Evolutionary conservation across 2,888 invertebrate species (phyloP).

Genomic region (Elegia similella): DNA sequence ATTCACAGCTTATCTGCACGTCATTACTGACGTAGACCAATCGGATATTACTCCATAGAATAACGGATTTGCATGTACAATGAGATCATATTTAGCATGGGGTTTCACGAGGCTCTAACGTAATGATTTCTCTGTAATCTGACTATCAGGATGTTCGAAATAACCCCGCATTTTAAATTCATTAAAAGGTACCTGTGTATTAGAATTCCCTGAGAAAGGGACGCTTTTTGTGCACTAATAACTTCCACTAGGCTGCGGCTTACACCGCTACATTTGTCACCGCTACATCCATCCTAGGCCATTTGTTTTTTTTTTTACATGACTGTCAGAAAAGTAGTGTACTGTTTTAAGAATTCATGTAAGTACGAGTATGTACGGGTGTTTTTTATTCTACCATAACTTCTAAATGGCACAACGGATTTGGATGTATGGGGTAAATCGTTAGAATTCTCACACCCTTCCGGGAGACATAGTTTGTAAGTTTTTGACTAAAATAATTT

Average conservation of each 20-base stretch:
- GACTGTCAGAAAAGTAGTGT: too few relatives aligned
- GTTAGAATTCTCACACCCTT: too few relatives aligned
- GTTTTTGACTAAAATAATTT: too few relatives aligned
- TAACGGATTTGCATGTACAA: conserved; percentile 62
- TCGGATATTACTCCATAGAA: conserved; percentile 46
- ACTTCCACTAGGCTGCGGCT: conserved; percentile 30
- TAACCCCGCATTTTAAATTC: conserved; percentile 50
- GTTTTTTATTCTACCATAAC: too few relatives aligned
- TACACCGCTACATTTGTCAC: conserved; percentile 36
- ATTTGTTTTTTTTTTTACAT: too few relatives aligned
- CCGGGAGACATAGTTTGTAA: too few relatives aligned
- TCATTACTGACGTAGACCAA: conserved; percentile 23
- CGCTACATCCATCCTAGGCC: too few relatives aligned
- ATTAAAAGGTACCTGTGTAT: conserved; percentile 38
- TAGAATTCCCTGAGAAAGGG: conserved; percentile 55
- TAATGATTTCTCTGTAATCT: conserved; percentile 60
- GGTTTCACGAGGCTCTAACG: conserved; percentile 50
- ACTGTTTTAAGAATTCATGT: too few relatives aligned
- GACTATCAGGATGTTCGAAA: conserved; percentile 61
- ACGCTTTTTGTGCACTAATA: conserved; percentile 45
- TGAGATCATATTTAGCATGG: conserved; percentile 43
- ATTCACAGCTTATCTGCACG: conserved; percentile 18
- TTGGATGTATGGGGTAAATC: too few relatives aligned
- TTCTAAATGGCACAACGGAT: too few relatives aligned
- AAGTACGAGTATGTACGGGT: too few relatives aligned